Conservation (phyloP, 2,888 invertebrate genomes). For the Acleris sparsana region DNA sequence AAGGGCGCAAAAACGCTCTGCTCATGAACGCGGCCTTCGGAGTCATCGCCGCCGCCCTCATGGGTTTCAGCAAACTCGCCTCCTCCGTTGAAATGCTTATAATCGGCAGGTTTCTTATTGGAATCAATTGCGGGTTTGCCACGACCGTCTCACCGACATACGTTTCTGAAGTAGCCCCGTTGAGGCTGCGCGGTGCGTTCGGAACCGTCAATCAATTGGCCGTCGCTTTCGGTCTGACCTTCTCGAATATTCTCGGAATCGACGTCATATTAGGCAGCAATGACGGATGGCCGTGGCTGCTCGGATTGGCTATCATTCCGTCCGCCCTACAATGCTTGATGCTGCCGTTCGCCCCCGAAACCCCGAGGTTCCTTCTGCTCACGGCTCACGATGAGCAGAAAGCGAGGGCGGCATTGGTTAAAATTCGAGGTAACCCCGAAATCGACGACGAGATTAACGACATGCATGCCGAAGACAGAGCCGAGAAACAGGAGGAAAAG, state of each 20-base stretch:
- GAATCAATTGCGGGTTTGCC: conserved; percentile 88
- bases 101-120: conserved; percentile 88
- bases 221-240: conserved; percentile 73
- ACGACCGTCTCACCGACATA: conserved; percentile 80
- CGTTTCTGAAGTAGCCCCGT: conserved; percentile 77
- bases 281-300: conserved; percentile 76
- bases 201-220: conserved; percentile 80
- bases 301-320: conserved; percentile 72
- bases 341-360: conserved; percentile 73
- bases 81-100: conserved; percentile 87
- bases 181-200: conserved; percentile 72
- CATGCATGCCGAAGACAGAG: conserved; percentile 76
- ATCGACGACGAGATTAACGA: conserved; percentile 78
- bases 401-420: conserved; percentile 61
- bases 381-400: conserved; percentile 69
- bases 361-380: conserved; percentile 73
- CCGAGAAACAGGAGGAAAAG: conserved; percentile 68
- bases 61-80: conserved; percentile 86
- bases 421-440: conserved; percentile 66
- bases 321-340: conserved; percentile 69
- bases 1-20: conserved; percentile 87
- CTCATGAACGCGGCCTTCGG: conserved; percentile 86
- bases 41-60: conserved; percentile 85
- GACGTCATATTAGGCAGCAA: conserved; percentile 73
- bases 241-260: conserved; percentile 75